phyloP scores from a whole-genome alignment of 2,113 vertebrate species.

The Strix uralensis region DNA sequence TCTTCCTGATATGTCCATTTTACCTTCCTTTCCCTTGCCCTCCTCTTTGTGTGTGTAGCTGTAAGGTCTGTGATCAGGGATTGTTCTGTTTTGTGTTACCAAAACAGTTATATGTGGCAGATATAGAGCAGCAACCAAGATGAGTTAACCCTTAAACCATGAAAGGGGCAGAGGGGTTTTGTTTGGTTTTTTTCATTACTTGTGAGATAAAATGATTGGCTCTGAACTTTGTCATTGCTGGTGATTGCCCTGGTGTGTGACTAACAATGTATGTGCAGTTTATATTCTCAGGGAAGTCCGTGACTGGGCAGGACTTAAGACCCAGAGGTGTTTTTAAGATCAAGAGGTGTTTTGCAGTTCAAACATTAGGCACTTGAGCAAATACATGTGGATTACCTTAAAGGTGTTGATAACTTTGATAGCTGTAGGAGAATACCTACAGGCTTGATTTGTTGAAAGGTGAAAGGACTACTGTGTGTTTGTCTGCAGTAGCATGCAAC shows the following conservation, averaged over 20 bases:
- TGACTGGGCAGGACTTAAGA: background rate
- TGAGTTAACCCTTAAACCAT: background rate
- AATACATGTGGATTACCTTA: background rate
- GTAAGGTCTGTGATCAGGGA: background rate
- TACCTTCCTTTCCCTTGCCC: background rate
- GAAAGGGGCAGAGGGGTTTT: background rate
- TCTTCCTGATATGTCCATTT: background rate
- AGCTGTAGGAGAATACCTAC: background rate
- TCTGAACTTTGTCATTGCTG: background rate
- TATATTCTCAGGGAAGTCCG: fast-evolving
- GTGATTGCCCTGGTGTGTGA: background rate
- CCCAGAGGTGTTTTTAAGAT: background rate
- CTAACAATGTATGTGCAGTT: background rate
- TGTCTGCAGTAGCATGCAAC: background rate
- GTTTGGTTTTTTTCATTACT: background rate
- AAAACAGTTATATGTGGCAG: background rate
- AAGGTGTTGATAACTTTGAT: background rate
- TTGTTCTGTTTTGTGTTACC: background rate
- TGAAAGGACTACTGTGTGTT: background rate
- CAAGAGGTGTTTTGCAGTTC: background rate
- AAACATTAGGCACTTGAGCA: background rate
- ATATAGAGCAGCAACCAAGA: background rate
- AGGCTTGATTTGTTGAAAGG: background rate
- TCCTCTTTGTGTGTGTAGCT: background rate
- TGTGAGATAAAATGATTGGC: background rate